These are phyloP conservation scores for Scalopus aquaticus DNA, from an alignment of 2,113 vertebrate genomes.

Conservation along the genomic window DNA sequence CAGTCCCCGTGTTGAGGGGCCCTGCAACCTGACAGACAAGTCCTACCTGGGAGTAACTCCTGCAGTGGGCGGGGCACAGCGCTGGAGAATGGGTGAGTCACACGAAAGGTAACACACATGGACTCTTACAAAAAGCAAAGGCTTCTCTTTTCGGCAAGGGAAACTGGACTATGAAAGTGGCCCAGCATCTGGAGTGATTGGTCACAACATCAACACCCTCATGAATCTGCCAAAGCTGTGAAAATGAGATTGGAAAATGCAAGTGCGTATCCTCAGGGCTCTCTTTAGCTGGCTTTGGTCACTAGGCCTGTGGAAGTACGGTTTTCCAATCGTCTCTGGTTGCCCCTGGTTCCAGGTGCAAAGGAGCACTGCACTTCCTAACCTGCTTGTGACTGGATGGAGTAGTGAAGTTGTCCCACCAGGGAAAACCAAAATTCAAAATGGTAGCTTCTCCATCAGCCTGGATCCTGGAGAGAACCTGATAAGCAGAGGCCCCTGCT, in stretches of 20 bases:
- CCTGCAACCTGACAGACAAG: slow-evolving; percentile 42
- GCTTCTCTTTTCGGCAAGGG: not conserved
- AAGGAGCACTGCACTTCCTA: not conserved
- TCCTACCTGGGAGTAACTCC: slow-evolving; percentile 42
- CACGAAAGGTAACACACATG: not conserved
- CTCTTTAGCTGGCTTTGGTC: not conserved
- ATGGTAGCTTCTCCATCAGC: not conserved
- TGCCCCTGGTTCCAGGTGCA: not conserved
- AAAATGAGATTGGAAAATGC: not conserved
- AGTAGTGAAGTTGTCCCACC: not conserved
- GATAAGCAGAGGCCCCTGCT: not conserved
- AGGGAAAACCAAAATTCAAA: not conserved
- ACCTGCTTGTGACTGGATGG: not conserved
- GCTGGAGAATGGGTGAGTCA: slow-evolving; percentile 62
- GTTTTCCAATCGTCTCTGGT: not conserved
- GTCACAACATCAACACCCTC: not conserved
- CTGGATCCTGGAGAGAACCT: not conserved
- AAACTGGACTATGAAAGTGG: not conserved
- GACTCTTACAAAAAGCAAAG: not conserved
- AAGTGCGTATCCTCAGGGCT: not conserved
- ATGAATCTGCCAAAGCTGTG: not conserved
- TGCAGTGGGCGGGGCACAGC: slow-evolving; percentile 44
- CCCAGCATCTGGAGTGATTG: not conserved
- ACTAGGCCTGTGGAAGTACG: not conserved
- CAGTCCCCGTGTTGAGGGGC: not conserved